Evolutionary conservation across 2,113 vertebrate genomes (phyloP), one percentile per base, ranked within the genome.

Genomic region (Podarcis cretensis): DNA sequence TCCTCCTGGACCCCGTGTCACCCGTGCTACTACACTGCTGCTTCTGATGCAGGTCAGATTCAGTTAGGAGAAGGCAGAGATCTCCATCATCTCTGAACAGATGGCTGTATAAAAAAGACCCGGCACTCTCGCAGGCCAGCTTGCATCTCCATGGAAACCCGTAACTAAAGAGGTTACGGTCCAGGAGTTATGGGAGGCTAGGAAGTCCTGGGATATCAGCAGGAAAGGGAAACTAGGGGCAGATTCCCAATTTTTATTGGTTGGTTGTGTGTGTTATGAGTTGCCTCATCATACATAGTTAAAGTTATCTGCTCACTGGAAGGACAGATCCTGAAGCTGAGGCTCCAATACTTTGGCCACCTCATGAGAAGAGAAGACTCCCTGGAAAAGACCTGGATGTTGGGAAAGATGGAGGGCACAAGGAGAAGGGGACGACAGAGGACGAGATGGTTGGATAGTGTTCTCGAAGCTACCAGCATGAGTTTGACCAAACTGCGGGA

Each of bases 91-190:
- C 66, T 81, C 40, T 3, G 76, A 84, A 71, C 54, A 84, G 81
- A 65, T 80, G 75, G 27, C 65, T 30, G 10, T 37, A 23, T 59
- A 30, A 68, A 48, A 71, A 48, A 71, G 65, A 69, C 37, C 35
- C 30, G 48, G 16, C 35, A 32, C 54, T 89, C 66, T 48, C 21
- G 35, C 48, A 23, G 21, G 54, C 75, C 20, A 18, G 48, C 6
- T 37, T 20, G 20, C 66, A 80, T 80, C 35, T 25, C 68, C 75
- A 75, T 89, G 88, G 88, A 81, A 89, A 89, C 68, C 37, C 25
- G 57, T 32, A 37, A 32, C 37, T 32, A 74, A 54, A 5, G 88
- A 81, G 35, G 43, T n/a, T 35, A 8, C 12, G 9, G 54, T 71
- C 20, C 66, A 73, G 76, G 35, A 32, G 81, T 81, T 48, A 18